Percentiles rank a stretch among this genome's conserved stretches.
These are phyloP conservation scores for Drosophila azteca DNA, from an alignment of 1,140 invertebrate genomes.

Conservation along the genomic window DNA sequence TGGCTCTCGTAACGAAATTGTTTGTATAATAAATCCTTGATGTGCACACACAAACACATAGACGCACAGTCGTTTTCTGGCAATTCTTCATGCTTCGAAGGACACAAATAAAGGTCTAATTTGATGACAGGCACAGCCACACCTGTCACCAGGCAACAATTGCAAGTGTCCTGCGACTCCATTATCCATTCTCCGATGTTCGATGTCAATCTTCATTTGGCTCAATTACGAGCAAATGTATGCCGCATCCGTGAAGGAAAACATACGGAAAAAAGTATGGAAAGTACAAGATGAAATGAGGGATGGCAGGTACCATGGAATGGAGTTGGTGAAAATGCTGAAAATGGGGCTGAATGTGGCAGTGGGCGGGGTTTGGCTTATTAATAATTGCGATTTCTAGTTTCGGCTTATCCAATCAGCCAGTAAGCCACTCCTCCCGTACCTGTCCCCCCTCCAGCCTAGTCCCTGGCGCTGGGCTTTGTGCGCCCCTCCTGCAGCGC, in stretches of 20 bases:
- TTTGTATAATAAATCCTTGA: constrained; percentile 21
- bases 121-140: constrained; percentile 24
- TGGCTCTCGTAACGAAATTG: too few relatives aligned
- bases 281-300: neutral
- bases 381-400: constrained; percentile 74
- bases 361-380: constrained; percentile 31
- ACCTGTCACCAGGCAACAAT: constrained; percentile 39
- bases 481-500: constrained; percentile 72
- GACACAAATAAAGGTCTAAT: constrained; percentile 29
- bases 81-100: neutral
- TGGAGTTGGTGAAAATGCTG: neutral
- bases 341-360: too few relatives aligned
- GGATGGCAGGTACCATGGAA: too few relatives aligned
- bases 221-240: constrained; percentile 58
- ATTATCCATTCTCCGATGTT: constrained; percentile 77
- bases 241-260: constrained; percentile 13
- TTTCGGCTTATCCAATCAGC: constrained; percentile 45
- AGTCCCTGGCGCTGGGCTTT: constrained; percentile 4
- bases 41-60: neutral
- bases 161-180: constrained; percentile 73
- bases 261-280: constrained; percentile 7
- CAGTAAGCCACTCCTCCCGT: neutral
- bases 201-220: constrained; percentile 76
- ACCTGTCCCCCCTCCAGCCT: neutral
- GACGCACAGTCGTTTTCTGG: too few relatives aligned